Evolutionary conservation across 2,797 vertebrate species (phyloP).

Genomic region (Arrhamphus sclerolepis): DNA sequence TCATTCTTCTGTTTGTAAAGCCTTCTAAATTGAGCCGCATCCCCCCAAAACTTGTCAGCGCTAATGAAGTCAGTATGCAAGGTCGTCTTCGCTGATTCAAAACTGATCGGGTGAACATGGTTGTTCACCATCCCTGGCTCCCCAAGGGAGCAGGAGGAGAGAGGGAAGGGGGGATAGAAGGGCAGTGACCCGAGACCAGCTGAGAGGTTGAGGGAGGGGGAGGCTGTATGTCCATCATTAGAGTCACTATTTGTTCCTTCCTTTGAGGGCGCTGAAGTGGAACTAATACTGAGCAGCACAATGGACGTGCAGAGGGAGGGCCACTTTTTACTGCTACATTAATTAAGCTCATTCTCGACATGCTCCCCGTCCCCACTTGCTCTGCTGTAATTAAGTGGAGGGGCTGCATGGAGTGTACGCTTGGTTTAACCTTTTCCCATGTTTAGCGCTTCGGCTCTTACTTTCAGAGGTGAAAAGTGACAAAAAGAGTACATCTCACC

Average conservation of each 20-base stretch:
- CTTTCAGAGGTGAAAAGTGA: slow-evolving; percentile 20
- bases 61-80: slow-evolving; percentile 87
- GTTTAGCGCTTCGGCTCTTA: slow-evolving; percentile 27
- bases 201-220: slow-evolving; percentile 29
- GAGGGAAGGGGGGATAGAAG: slow-evolving; percentile 20
- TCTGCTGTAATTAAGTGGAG: slow-evolving; percentile 53
- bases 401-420: slow-evolving; percentile 29
- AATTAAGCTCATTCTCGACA: slow-evolving; percentile 86
- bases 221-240: slow-evolving; percentile 80
- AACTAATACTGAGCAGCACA: slow-evolving; percentile 85
- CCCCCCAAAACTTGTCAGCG: slow-evolving; percentile 78
- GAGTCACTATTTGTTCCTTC: slow-evolving; percentile 76
- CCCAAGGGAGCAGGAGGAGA: slow-evolving; percentile 42
- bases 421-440: slow-evolving; percentile 59
- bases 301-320: slow-evolving; percentile 81
- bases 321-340: slow-evolving; percentile 87
- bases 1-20: slow-evolving; percentile 53
- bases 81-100: slow-evolving; percentile 57
- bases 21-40: slow-evolving; percentile 73
- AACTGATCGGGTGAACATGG: slow-evolving; percentile 81
- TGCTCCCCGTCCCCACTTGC: slow-evolving; percentile 59
- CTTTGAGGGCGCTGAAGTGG: slow-evolving; percentile 75
- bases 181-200: slow-evolving; percentile 83
- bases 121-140: slow-evolving; percentile 48
- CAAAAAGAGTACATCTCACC: not conserved